These are phyloP conservation scores for Orchestes rusci DNA, from an alignment of 2,888 invertebrate genomes.

Conservation along the genomic window DNA sequence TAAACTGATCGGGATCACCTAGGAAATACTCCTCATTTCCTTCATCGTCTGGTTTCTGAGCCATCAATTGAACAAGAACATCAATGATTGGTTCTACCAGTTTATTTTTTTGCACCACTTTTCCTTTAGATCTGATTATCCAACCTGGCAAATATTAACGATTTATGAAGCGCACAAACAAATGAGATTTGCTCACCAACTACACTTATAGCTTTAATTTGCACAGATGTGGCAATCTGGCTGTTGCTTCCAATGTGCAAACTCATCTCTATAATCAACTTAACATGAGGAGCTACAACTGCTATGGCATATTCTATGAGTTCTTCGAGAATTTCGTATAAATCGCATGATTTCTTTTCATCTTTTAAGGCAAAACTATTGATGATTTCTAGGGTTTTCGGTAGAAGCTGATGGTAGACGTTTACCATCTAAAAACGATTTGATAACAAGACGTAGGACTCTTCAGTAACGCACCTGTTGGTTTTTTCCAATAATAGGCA, in stretches of 20 bases:
- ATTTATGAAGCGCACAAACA: no score
- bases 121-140: slow-evolving; percentile 63
- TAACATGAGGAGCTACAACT: slow-evolving; percentile 57
- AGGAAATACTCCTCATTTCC: slow-evolving; percentile 57
- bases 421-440: slow-evolving; percentile 46
- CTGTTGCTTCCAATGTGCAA: slow-evolving; percentile 54
- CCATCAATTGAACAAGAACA: slow-evolving; percentile 63
- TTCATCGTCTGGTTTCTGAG: slow-evolving; percentile 53
- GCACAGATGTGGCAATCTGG: slow-evolving; percentile 52
- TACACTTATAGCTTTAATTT: slow-evolving; percentile 61
- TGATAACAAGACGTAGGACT: neutral
- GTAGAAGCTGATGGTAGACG: slow-evolving; percentile 54
- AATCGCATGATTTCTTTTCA: slow-evolving; percentile 54
- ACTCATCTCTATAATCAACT: slow-evolving; percentile 58
- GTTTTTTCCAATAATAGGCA: slow-evolving; percentile 57
- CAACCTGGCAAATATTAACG: slow-evolving; percentile 44
- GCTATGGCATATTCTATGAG: slow-evolving; percentile 56
- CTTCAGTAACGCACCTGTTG: slow-evolving; percentile 50
- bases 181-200: slow-evolving; percentile 34
- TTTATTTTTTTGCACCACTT: slow-evolving; percentile 63
- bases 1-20: slow-evolving; percentile 55
- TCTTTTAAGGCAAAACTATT: slow-evolving; percentile 52
- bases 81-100: slow-evolving; percentile 61
- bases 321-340: slow-evolving; percentile 59
- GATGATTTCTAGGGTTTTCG: slow-evolving; percentile 55